phyloP scores from a whole-genome alignment of 2,113 vertebrate species.

The Tupaia chinensis region DNA sequence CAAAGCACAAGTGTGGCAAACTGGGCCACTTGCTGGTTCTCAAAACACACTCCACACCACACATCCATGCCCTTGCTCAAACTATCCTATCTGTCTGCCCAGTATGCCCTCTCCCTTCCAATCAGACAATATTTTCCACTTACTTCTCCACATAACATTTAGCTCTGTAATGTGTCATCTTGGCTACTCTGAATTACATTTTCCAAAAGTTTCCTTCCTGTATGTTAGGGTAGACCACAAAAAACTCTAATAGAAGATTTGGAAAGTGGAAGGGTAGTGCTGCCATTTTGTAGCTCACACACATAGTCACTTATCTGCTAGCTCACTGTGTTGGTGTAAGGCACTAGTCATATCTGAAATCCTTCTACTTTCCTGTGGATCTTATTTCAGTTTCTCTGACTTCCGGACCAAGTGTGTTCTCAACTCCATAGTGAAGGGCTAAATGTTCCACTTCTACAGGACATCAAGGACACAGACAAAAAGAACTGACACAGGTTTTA shows the following conservation, averaged over 20 bases:
- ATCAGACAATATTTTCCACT: not conserved
- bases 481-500: not conserved
- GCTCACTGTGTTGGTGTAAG: not conserved
- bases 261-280: not conserved
- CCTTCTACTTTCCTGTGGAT: not conserved
- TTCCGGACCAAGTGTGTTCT: not conserved
- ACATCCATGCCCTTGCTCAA: not conserved
- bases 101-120: not conserved
- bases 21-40: not conserved
- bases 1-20: not conserved
- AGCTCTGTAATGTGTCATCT: not conserved
- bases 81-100: not conserved
- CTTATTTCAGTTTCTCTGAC: not conserved
- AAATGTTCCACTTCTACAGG: not conserved
- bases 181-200: conserved; percentile 17
- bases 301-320: not conserved
- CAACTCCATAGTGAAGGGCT: not conserved
- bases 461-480: not conserved
- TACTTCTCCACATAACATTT: not conserved
- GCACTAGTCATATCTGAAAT: not conserved
- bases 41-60: not conserved
- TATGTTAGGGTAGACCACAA: not conserved
- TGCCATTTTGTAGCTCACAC: not conserved
- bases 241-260: not conserved
- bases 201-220: conserved; percentile 4